Percentiles rank a stretch among this genome's conserved stretches.
phyloP scores from a whole-genome alignment of 2,797 vertebrate genomes.

The Diceros bicornis region DNA sequence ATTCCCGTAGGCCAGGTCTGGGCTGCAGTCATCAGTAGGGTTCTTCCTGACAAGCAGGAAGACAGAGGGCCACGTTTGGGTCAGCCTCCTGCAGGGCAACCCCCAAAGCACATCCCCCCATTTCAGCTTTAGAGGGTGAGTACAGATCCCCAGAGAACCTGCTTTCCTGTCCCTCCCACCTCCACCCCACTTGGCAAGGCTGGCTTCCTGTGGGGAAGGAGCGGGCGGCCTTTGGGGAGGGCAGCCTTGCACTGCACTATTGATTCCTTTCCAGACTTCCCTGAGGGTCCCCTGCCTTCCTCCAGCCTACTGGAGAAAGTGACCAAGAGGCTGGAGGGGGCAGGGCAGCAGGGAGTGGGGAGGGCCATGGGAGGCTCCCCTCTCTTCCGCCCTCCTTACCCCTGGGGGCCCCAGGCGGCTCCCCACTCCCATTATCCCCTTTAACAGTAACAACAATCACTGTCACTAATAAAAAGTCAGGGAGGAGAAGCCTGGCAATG shows the following conservation, averaged over 20 bases:
- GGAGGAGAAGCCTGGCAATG: not conserved
- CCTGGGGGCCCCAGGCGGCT: not conserved
- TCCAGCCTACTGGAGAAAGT: not conserved
- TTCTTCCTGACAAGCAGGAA: not conserved
- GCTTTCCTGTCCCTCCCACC: not conserved
- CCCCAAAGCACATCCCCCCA: not conserved
- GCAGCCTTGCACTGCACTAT: not conserved
- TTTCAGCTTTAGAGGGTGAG: not conserved
- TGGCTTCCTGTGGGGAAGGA: not conserved
- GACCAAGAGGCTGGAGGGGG: not conserved
- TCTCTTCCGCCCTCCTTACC: not conserved
- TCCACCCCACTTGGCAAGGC: not conserved
- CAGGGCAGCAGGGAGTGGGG: not conserved
- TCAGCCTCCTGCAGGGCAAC: not conserved
- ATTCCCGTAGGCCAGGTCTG: accelerated
- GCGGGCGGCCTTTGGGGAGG: not conserved
- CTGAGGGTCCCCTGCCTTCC: not conserved
- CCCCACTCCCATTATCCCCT: not conserved
- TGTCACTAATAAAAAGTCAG: not conserved
- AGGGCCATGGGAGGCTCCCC: not conserved
- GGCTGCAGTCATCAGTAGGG: not conserved
- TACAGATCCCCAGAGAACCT: not conserved
- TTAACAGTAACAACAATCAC: too few species aligned
- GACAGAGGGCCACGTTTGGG: not conserved
- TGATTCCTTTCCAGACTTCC: not conserved